These are phyloP conservation scores for Drosophila ezoana DNA, from an alignment of 2,888 invertebrate genomes.

Conservation along the genomic window DNA sequence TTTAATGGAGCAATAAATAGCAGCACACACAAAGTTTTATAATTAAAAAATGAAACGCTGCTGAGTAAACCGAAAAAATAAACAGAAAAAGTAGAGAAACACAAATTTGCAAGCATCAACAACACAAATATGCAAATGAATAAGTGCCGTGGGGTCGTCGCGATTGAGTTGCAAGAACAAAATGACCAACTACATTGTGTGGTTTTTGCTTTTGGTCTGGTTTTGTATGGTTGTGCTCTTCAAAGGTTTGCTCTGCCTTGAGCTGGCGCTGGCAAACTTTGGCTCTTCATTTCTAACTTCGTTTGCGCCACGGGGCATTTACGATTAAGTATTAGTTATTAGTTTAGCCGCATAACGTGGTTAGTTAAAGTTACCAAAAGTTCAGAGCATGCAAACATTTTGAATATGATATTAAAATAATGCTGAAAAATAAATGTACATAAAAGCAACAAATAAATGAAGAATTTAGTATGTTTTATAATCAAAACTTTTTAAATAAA, in stretches of 20 bases:
- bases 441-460: no score
- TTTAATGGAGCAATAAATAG: conserved; percentile 17
- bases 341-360: background rate
- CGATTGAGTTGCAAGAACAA: conserved; percentile 10
- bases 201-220: conserved; percentile 14
- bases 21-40: conserved; percentile 26
- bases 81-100: background rate
- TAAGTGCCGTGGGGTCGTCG: conserved; percentile 11
- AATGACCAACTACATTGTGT: conserved; percentile 21
- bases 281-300: conserved; percentile 17
- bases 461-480: no score
- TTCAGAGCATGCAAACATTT: background rate
- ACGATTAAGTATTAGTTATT: conserved; percentile 6
- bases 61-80: conserved; percentile 1
- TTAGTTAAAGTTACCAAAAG: background rate
- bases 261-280: conserved; percentile 14
- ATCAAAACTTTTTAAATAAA: no score
- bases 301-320: background rate
- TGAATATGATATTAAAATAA: no score
- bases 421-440: no score
- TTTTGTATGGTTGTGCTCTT: background rate
- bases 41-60: conserved; percentile 30
- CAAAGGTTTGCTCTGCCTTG: background rate
- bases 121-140: conserved; percentile 40
- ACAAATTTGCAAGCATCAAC: conserved; percentile 8